Base-by-base conservation (phyloP, 2,113 vertebrate genomes). In the Neogale vison region DNA sequence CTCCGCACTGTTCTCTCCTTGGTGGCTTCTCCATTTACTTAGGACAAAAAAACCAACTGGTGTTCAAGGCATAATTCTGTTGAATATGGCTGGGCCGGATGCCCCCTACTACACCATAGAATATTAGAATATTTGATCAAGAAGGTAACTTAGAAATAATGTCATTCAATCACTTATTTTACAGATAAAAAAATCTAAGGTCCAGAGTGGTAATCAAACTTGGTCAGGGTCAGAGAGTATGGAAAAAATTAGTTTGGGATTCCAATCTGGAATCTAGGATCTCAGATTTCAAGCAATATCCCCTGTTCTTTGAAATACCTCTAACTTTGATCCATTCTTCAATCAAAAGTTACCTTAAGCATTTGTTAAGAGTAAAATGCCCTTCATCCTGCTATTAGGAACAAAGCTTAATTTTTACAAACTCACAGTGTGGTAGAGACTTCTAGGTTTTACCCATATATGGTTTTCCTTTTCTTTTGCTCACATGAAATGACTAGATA, bases 1-100 rank as follows among this genome's bases (percentile, higher is more conserved):
- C 31, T 96, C 61, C 72, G 29, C 3, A 77, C 34, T 83, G 5
- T 76, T 90, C 69, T 96, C 63, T 90, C 74, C 79, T 97, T 42
- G 76, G 57, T 29, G 11, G 26, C 52, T 92, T 95, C 87, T 92
- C 74, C 12, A 81, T 90, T 96, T 97, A 94, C 77, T 95, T 94
- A 88, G 90, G 36, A 74, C 21, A 24, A 77, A 95, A 95, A 90
- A 36, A 6, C 10, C 9, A 92, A 61, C 61, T 84, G 84, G 59
- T 96, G 29, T 90, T 92, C 96, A 88, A 95, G 45, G 47, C 9
- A 74, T 61, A 93, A 34, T 88, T 92, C 90, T 95, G 24, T 55
- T 21, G 31, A 76, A n/a, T 63, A 82, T 45, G 65, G 14, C 13
- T n/a, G n/a, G 17, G 45, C 4, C 52, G 31, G 84, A 92, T 63